Conservation (phyloP, 2,113 vertebrate species). For the Psephotus haematonotus region DNA sequence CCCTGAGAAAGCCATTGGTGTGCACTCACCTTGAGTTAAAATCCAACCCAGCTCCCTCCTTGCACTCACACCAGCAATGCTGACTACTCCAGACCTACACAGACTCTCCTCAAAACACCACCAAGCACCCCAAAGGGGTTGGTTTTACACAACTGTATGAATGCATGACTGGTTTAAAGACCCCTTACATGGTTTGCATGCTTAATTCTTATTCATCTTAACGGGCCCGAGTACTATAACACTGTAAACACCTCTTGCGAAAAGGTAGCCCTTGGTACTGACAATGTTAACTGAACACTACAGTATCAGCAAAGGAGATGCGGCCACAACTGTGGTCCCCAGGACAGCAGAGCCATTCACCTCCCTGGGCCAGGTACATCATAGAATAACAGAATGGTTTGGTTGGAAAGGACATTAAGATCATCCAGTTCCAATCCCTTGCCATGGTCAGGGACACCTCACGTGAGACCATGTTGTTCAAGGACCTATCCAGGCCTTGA, state of each 20-base stretch:
- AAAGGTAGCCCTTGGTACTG: background rate
- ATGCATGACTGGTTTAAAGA: background rate
- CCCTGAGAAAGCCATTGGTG: background rate
- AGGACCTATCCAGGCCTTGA: background rate
- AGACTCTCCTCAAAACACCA: background rate
- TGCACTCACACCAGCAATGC: background rate
- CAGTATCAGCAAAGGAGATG: background rate
- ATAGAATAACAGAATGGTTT: background rate
- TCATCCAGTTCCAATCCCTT: background rate
- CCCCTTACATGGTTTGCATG: background rate
- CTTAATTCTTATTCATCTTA: background rate
- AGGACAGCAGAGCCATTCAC: background rate
- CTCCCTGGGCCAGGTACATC: background rate
- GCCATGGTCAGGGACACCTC: background rate
- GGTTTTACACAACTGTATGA: background rate
- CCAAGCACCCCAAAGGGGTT: background rate
- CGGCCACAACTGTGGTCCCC: background rate
- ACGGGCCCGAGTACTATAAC: accelerated
- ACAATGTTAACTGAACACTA: accelerated
- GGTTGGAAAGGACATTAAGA: background rate
- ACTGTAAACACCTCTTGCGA: accelerated
- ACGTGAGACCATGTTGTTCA: background rate
- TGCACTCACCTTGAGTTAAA: background rate
- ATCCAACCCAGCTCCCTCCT: background rate
- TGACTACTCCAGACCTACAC: background rate